Evolutionary conservation across 2,888 invertebrate species (phyloP), one percentile per base, ranked within the genome.

Genomic region (Pachliopta kotzebuea): DNA sequence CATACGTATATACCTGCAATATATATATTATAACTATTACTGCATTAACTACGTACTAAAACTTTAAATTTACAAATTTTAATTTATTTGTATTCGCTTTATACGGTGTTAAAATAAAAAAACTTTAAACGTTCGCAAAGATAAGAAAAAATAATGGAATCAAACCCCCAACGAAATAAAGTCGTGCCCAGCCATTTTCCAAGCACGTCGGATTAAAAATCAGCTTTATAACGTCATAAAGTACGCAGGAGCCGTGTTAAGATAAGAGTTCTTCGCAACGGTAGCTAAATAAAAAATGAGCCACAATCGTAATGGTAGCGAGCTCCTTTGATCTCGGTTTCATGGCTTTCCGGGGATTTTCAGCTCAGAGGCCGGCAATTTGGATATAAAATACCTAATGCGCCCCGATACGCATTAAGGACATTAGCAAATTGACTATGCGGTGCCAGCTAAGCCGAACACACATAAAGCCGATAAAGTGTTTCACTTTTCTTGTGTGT

Each of bases 211-310:
- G 91, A 90, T 91, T 91, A 90, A 91, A 91, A 91, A 90, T 90
- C 90, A 89, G 83, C 90, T 90, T 91, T 90, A 91, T 89, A 84
- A 88, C 90, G 79, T 90, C 89, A 91, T 90, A 91, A 91, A 90
- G 82, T 84, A 89, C 77, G 78, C 80, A 77, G 81, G 79, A 76
- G 76, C 73, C 74, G 78, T 83, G 83, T 86, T 86, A 88, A 90
- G 90, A 90, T 90, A 90, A 91, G 87, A 89, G 84, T 80, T 78
- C 80, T 72, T 74, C 76, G 73, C 75, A 77, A 78, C 74, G 74
- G 73, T 70, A 70, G 80, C 84, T 91, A 90, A 91, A 91, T 91
- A 91, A 91, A 90, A 90, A 89, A 91, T 91, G 90, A 90, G 91
- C 90, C 89, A 84, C 90, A 90, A 87, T 88, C 83, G 90, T 88